Percentiles rank a stretch among this genome's conserved stretches.
Evolutionary conservation across 2,113 vertebrate genomes (phyloP).

Genomic region (Barbus barbus): DNA sequence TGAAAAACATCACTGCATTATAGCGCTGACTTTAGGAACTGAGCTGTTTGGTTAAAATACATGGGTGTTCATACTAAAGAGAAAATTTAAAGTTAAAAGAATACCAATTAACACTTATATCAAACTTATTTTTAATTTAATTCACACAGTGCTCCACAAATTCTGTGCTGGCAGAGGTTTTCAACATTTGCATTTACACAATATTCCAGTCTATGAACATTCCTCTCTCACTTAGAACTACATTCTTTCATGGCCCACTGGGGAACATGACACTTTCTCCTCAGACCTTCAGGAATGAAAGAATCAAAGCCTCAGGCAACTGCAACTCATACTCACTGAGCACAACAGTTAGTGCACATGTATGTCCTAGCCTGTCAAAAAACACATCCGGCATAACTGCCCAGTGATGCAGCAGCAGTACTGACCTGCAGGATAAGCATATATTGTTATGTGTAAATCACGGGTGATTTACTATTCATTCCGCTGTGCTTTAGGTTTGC

Average conservation of each 20-base stretch:
- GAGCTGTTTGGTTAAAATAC: neutral
- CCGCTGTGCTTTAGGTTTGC: neutral
- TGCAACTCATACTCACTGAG: neutral
- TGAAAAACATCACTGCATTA: neutral
- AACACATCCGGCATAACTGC: neutral
- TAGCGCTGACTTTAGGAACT: neutral
- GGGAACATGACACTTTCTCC: conserved; percentile 9
- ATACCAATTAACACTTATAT: neutral
- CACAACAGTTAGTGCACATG: neutral
- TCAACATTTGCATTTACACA: no score
- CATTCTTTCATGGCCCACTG: neutral
- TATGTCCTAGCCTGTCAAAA: conserved; percentile 8
- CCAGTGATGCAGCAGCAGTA: neutral
- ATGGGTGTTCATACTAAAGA: neutral
- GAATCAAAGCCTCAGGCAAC: neutral
- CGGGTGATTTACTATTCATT: conserved; percentile 7
- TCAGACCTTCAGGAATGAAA: conserved; percentile 21
- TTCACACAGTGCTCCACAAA: neutral
- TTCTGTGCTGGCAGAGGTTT: no score
- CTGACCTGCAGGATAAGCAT: neutral
- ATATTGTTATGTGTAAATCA: neutral
- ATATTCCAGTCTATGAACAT: neutral
- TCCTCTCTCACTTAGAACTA: neutral
- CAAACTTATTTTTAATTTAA: neutral
- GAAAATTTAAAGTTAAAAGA: neutral